Base-by-base conservation (phyloP, 2,113 vertebrate genomes). In the Hemiscyllium ocellatum region DNA sequence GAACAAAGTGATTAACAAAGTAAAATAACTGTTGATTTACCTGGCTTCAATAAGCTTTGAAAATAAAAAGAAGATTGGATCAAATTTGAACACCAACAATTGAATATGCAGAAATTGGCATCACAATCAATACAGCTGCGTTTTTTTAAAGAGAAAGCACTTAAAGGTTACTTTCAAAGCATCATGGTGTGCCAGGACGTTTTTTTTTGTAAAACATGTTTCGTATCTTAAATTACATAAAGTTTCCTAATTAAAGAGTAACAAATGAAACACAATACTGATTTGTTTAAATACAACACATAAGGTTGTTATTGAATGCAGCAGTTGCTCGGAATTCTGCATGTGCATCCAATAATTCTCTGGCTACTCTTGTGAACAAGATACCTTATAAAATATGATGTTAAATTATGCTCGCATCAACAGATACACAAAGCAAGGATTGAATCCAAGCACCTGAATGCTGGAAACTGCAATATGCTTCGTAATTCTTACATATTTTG, bases 331-430 rank as follows among this genome's bases (percentile, higher is more conserved):
- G 42, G 94, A 95, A 72, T 95, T 96, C 96, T 93, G 97, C 98
- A 98, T 98, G 96, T 97, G 98, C 97, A 97, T 98, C 97, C 98
- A 98, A 98, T 98, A 98, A 98, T 52, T 72, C 50, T 33, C 69
- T 95, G 68, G 94, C 94, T 50, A 47, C 68, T 70, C 50, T 72
- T 95, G 68, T 52, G 94, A 95, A 95, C 69, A 95, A 95, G 94
- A 95, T 95, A 70, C 47, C 29, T 72, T 76, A 52, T 95, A 95
- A 95, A 95, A 72, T 95, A 95, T 72, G 47, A 76, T 95, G 94
- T 50, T 72, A 72, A 72, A 52, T 72, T 52, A 69, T 52, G 94
- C 69, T 29, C 26, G 26, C 68, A 76, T 95, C 68, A 76, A 95
- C 68, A 95, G 42, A 72, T 72, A 68, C 94, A 95, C 52, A 72